phyloP scores from a whole-genome alignment of 23 tunicate species.

The Aplidium turbinatum region DNA sequence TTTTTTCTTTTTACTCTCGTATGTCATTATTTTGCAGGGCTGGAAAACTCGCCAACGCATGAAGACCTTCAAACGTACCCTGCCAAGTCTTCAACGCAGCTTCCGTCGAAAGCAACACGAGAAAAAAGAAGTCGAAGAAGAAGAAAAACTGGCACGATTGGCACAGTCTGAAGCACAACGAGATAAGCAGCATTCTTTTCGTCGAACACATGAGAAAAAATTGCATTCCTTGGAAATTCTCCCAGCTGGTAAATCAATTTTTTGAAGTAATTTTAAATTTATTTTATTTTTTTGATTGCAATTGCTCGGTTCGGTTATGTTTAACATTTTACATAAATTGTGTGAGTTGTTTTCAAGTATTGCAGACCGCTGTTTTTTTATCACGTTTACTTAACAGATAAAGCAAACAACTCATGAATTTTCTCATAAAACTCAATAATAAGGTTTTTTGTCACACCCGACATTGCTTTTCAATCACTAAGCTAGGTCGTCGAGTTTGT shows the following conservation, averaged over 20 bases:
- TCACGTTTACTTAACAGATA: too few relatives aligned
- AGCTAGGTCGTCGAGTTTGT: too few relatives aligned
- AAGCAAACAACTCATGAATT: too few relatives aligned
- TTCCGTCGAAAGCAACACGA: slow-evolving; percentile 55
- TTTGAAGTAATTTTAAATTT: too few relatives aligned
- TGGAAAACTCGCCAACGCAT: slow-evolving; percentile 74
- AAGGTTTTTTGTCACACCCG: too few relatives aligned
- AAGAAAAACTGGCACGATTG: slow-evolving; percentile 14
- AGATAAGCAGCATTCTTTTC: slow-evolving; percentile 37
- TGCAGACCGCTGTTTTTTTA: too few relatives aligned
- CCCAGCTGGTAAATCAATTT: slow-evolving; percentile 64
- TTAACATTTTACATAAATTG: too few relatives aligned
- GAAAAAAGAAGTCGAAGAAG: slow-evolving; percentile 31
- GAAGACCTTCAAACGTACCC: slow-evolving; percentile 36
- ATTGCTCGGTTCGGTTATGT: too few relatives aligned
- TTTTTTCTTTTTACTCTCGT: neutral
- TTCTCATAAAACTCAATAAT: too few relatives aligned
- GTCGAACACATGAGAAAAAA: slow-evolving; percentile 60
- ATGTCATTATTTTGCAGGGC: slow-evolving; percentile 53
- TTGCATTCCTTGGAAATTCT: slow-evolving; percentile 61
- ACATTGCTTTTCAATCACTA: too few relatives aligned
- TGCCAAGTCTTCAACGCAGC: slow-evolving; percentile 61
- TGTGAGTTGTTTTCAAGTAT: too few relatives aligned
- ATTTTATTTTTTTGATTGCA: too few relatives aligned
- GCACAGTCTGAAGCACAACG: slow-evolving; percentile 23